Evolutionary conservation across 2,797 vertebrate genomes (phyloP), one percentile per base, ranked within the genome.

Genomic region (Prunella strophiata): DNA sequence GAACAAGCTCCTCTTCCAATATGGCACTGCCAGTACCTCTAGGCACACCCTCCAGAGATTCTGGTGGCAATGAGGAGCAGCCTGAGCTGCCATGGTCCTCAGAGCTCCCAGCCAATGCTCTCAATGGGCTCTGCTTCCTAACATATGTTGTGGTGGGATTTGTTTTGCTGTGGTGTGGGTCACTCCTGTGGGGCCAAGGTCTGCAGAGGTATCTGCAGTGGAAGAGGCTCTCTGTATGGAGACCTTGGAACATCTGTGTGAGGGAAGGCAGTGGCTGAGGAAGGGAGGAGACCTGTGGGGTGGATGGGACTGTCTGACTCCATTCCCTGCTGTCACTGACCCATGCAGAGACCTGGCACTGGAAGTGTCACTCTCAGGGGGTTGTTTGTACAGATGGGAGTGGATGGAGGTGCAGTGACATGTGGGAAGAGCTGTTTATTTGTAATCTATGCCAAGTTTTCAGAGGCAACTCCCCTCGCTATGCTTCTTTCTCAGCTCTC

Each of bases 401-500:
- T 43, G 50, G 58, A 36, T 50, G 55, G 81, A 86, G 43, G 59
- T 66, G 43, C 32, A 65, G 61, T 62, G 30, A 62, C 43, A 55
- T 55, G 51, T 3, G 3, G n/a, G 59, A 65, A 85, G 26, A 81
- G 23, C 38, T 84, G 48, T 84, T 96, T 93, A 48, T 76, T 94
- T 94, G 90, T 90, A 52, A 79, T 62, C 70, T 55, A 18, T 61
- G 43, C 67, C 43, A 63, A 85, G 32, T 79, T 59, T 88, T 93
- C 74, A 70, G 83, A 88, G 67, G 16, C 55, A 65, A 11, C 82
- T 90, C 45, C 57, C 19, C 74, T 91, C 5, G 3, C 45, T 55
- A 36, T 71, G 36, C 52, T 77, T 90, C 76, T 90, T 95, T 76
- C 85, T 94, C 67, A 67, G 66, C 52, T 93, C 48, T 93, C 47